Percentiles rank a stretch among this genome's conserved stretches.
Conservation (phyloP, 2,888 invertebrate species). For the Ichneumoninae sp. region DNA sequence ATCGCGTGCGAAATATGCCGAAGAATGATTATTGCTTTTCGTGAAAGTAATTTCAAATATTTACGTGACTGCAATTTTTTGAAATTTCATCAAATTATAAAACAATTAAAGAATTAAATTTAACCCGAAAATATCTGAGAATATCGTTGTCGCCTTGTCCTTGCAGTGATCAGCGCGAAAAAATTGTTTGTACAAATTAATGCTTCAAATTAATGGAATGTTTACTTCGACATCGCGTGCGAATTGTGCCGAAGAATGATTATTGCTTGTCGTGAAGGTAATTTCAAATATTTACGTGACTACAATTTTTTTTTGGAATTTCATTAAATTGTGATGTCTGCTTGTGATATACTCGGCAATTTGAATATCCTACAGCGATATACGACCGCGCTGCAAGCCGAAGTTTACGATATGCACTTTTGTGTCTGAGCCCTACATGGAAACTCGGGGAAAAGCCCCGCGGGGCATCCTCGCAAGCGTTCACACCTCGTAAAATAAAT, state of each 20-base stretch:
- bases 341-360: background rate
- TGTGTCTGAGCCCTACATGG: background rate
- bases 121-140: too few relatives aligned
- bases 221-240: background rate
- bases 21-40: too few relatives aligned
- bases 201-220: too few relatives aligned
- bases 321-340: background rate
- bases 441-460: constrained; percentile 44
- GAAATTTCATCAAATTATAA: background rate
- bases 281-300: background rate
- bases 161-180: too few relatives aligned
- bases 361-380: background rate
- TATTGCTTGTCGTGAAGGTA: background rate
- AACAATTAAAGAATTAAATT: background rate
- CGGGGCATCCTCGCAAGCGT: constrained; percentile 49
- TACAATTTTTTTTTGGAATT: background rate
- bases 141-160: too few relatives aligned
- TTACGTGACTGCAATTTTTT: background rate
- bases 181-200: too few relatives aligned
- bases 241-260: background rate
- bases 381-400: background rate
- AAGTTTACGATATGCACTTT: constrained; percentile 16
- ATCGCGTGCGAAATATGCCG: too few relatives aligned
- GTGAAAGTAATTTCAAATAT: too few relatives aligned
- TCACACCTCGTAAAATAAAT: constrained; percentile 61